Conservation (phyloP, 2,888 invertebrate species). For the Himalopsyche kuldschensis region DNA sequence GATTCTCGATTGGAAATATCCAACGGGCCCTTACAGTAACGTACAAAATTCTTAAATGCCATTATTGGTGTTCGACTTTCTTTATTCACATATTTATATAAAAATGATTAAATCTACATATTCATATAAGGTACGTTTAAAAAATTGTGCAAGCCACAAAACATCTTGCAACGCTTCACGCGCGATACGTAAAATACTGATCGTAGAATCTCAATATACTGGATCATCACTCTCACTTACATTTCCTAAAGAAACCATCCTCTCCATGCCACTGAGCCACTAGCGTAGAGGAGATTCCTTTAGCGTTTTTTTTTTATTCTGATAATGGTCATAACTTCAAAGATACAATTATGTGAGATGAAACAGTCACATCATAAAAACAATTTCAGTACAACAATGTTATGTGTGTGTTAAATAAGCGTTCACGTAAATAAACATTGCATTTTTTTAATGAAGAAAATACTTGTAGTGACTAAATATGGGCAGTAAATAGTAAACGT, state of each 20-base stretch:
- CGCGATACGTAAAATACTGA: background rate
- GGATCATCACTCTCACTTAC: background rate
- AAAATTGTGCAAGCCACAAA: background rate
- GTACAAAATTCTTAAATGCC: background rate
- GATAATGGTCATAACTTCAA: too few relatives aligned
- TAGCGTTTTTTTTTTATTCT: too few relatives aligned
- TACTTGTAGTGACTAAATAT: background rate
- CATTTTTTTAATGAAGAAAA: background rate
- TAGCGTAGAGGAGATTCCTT: too few relatives aligned
- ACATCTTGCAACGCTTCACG: background rate
- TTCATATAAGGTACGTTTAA: background rate
- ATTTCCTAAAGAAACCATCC: background rate
- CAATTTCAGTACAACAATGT: too few relatives aligned
- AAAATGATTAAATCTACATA: background rate
- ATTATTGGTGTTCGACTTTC: background rate
- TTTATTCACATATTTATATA: background rate
- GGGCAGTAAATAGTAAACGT: background rate
- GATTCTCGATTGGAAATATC: background rate
- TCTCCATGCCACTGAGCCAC: too few relatives aligned
- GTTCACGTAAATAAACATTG: background rate
- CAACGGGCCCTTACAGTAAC: background rate
- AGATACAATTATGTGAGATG: too few relatives aligned
- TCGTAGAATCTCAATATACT: background rate
- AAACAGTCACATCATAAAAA: too few relatives aligned
- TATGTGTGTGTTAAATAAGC: too few relatives aligned